Percentiles rank a stretch among this genome's conserved stretches.
These are phyloP conservation scores for Strigamia crassipes DNA, from an alignment of 2,888 invertebrate genomes.

Conservation along the genomic window DNA sequence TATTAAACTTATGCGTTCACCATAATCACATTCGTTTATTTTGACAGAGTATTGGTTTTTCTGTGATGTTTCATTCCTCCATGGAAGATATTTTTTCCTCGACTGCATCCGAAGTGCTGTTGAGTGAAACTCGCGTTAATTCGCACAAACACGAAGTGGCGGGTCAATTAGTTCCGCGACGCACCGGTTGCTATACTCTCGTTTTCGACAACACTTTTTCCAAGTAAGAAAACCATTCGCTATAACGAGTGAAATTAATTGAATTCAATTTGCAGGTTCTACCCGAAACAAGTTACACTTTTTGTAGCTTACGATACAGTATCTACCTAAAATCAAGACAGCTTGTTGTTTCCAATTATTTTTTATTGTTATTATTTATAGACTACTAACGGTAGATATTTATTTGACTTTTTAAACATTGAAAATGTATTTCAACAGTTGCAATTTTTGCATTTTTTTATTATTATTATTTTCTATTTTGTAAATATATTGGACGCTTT, in stretches of 20 bases:
- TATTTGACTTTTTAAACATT: background rate
- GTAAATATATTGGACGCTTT: no score
- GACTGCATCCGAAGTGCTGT: conserved; percentile 31
- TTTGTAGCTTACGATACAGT: conserved; percentile 23
- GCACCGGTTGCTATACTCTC: conserved; percentile 47
- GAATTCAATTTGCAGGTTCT: conserved; percentile 44
- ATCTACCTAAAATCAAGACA: background rate
- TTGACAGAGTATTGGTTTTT: background rate
- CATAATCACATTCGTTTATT: background rate
- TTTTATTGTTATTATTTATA: background rate
- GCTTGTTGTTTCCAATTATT: background rate
- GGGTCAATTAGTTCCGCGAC: conserved; percentile 47
- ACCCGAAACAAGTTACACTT: conserved; percentile 47
- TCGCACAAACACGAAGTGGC: conserved; percentile 46
- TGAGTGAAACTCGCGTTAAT: background rate
- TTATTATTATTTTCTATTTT: background rate
- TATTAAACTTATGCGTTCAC: no score
- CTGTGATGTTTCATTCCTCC: background rate
- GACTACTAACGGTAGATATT: no score
- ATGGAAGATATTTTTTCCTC: conserved; percentile 31
- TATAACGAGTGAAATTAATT: background rate
- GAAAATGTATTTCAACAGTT: background rate
- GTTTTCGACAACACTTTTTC: conserved; percentile 49
- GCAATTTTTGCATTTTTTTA: background rate
- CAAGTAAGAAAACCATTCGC: conserved; percentile 36